Conservation (phyloP, 2,113 vertebrate genomes). For the Phaethornis superciliosus region DNA sequence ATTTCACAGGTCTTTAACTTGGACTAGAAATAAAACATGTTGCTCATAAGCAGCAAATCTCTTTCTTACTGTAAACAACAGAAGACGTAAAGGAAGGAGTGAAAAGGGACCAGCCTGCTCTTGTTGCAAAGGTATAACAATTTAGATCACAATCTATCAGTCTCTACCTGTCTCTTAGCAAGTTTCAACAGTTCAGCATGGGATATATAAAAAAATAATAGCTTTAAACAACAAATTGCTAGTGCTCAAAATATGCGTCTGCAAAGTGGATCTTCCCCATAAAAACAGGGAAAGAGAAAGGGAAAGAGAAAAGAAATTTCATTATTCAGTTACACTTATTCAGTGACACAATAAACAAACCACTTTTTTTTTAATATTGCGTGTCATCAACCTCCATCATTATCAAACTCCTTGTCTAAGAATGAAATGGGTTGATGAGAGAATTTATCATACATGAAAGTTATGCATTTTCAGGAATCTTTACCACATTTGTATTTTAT, state of each 20-base stretch:
- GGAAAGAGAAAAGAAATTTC: background rate
- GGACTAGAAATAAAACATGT: background rate
- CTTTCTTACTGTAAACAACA: background rate
- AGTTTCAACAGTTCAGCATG: background rate
- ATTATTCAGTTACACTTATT: background rate
- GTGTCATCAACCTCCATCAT: background rate
- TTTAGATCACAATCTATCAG: background rate
- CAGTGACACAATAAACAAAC: background rate
- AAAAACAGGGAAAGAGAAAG: background rate
- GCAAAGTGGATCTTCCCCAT: background rate
- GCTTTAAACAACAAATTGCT: background rate
- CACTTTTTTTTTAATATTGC: background rate
- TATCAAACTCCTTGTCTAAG: background rate
- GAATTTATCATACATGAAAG: background rate
- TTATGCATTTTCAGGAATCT: slow-evolving; percentile 52
- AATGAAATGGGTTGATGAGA: background rate
- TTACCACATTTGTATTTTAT: slow-evolving; percentile 48
- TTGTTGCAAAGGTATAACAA: background rate
- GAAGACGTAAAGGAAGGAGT: background rate
- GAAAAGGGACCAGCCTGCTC: background rate
- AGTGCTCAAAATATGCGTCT: background rate
- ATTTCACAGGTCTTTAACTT: background rate
- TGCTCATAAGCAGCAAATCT: background rate
- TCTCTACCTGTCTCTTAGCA: background rate
- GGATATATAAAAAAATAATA: background rate